Evolutionary conservation across 2,888 invertebrate genomes (phyloP), one percentile per base, ranked within the genome.

Genomic region (Rotaria sp.): DNA sequence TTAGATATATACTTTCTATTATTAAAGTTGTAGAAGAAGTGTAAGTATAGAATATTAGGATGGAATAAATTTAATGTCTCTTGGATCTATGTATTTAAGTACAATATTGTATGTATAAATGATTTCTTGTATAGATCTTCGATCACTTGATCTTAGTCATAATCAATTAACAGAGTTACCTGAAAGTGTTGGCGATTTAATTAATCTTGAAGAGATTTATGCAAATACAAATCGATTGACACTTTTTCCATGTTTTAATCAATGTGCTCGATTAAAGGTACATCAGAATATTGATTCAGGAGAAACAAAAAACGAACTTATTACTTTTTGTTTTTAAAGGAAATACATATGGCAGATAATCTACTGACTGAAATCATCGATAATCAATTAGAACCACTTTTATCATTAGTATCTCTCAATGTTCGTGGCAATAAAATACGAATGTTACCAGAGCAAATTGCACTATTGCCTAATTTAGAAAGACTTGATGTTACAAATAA

Each of bases 401-500:
- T 80, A 80, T 26, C 80, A 26, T 80, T 80, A 15, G 7, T 80
- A 26, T 45, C 45, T 26, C n/a, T 80, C 0, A 80, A 80, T 45
- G n/a, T 80, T 45, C 80, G 80, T 21, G 80, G 80, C 24, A 80
- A 80, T 80, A 80, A 80, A 80, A 80, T 80, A 45, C 41, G 45
- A 21, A n/a, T 45, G 13, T 90, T 96, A 87, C 96, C 96, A 0
- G 94, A 95, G 88, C 94, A 95, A 90, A 94, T 96, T 89, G 93
- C 94, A 24, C n/a, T 80, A 13, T 90, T 96, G 85, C 93, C 94
- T 89, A 94, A 94, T 88, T 92, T 96, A 84, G 94, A 95, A 89
- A 93, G 95, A 88, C 93, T 96, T 84, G 96, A 96, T 92, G 91
- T 96, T 86, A 94, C 95, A 18, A 95, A 95, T 91, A 96, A 96